Evolutionary conservation across 2,888 invertebrate genomes (phyloP).

Genomic region (Chaetogeoica ovagalla): DNA sequence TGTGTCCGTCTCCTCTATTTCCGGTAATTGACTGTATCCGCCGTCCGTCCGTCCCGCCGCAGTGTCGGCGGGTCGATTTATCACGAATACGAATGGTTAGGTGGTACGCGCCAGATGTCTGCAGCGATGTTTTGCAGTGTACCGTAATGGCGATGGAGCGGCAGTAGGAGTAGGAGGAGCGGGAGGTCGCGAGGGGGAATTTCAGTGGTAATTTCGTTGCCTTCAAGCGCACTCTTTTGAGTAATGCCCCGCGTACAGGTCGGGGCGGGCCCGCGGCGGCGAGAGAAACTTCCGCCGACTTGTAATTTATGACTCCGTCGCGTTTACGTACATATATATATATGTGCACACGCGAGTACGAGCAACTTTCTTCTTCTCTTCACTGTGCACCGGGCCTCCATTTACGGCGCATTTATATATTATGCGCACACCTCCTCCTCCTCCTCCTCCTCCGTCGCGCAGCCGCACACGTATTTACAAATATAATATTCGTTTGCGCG

Average conservation of each 20-base stretch:
- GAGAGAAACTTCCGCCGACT: constrained; percentile 48
- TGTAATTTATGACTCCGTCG: constrained; percentile 52
- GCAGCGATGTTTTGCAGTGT: constrained; percentile 5
- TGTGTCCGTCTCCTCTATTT: background rate
- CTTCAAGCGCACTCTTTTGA: constrained; percentile 53
- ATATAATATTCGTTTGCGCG: constrained; percentile 4
- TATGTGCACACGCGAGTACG: too few relatives aligned
- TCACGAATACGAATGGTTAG: constrained; percentile 48
- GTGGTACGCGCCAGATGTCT: constrained; percentile 18
- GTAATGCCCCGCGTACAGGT: constrained; percentile 46
- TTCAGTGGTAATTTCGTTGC: constrained; percentile 47
- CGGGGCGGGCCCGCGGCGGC: background rate
- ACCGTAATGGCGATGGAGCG: too few relatives aligned
- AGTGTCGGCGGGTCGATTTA: constrained; percentile 40
- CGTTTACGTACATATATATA: constrained; percentile 33
- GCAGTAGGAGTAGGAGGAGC: too few relatives aligned
- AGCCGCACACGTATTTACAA: background rate
- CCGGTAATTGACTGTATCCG: constrained; percentile 42
- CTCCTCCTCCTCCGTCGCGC: background rate
- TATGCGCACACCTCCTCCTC: too few relatives aligned
- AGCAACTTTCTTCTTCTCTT: constrained; percentile 52
- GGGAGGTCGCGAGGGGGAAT: background rate
- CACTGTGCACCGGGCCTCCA: background rate
- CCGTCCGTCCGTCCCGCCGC: constrained; percentile 28
- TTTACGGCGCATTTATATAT: background rate